These are phyloP conservation scores for Podiceps cristatus DNA, from an alignment of 2,113 vertebrate genomes.

Conservation along the genomic window DNA sequence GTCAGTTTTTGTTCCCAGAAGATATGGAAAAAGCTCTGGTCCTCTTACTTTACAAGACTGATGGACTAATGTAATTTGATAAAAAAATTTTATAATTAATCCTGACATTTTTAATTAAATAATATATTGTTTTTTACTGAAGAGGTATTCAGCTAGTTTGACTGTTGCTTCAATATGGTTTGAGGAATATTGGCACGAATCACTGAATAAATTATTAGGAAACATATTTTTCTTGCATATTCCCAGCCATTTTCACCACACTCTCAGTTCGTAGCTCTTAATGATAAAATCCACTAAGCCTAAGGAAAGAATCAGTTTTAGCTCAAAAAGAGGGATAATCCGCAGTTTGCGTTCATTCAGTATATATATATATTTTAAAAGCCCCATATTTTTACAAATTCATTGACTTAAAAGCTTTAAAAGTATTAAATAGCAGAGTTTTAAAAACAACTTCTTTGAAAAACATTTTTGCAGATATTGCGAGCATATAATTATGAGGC, in stretches of 20 bases:
- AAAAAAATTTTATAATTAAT: slow-evolving; percentile 2
- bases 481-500: not conserved
- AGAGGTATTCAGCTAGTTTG: not conserved
- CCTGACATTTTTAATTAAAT: not conserved
- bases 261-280: not conserved
- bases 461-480: not conserved
- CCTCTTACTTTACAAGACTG: not conserved
- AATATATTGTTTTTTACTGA: not conserved
- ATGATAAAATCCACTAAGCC: not conserved
- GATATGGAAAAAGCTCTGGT: not conserved
- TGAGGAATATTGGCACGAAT: not conserved
- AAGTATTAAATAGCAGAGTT: not conserved
- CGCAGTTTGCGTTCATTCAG: not conserved
- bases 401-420: not conserved
- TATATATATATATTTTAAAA: too few species aligned
- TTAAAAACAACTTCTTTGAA: not conserved
- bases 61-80: not conserved
- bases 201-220: not conserved
- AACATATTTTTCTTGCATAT: not conserved
- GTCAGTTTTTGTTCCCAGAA: not conserved
- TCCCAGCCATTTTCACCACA: not conserved
- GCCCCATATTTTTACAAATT: not conserved
- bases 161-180: not conserved
- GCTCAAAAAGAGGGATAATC: not conserved
- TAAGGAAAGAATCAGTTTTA: not conserved